Base-by-base conservation (phyloP, 2,113 vertebrate genomes). In the Telmatochromis brichardi region DNA sequence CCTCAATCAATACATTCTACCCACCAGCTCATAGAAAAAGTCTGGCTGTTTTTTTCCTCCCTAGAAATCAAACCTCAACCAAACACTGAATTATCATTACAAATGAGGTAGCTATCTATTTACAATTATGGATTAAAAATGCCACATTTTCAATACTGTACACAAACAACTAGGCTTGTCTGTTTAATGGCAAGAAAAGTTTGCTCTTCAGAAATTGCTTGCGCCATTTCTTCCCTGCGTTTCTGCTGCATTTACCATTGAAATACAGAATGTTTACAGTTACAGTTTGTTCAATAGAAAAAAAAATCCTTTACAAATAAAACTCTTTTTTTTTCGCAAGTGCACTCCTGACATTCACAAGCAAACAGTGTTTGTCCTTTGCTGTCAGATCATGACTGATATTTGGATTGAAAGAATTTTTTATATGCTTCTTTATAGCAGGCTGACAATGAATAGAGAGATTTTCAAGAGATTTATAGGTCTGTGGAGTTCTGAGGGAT, bases 101-200 rank as follows among this genome's bases (percentile, higher is more conserved):
- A 96, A 95, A 96, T 96, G 92, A 95, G 94, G 90, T 86, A 88
- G 86, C 45, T 45, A 40, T 15, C 19, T 78, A 96, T 97, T 96
- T 96, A 94, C 95, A 96, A 96, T 95, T 96, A 96, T 96, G 90
- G 96, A 97, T 96, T 95, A 63, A 91, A 76, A 88, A 93, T 84
- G 92, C 81, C 82, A 89, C 78, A 90, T 91, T 84, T 91, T 94
- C 85, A 88, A 76, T 89, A 88, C 23, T 21, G 86, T 26, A 83
- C 85, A 82, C 87, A 83, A 80, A 81, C 82, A 87, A 87, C 28
- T 50, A 80, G 33, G 79, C 51, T 45, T 68, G 47, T 19, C 57
- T 81, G 81, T 90, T 86, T 88, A 26, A 83, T 19, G 73, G 78
- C 65, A 89, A 87, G 58, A 31, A 80, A 57, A 50, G 21, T 31